phyloP scores from a whole-genome alignment of 1,140 invertebrate species.

The Leptopilina clavipes region DNA sequence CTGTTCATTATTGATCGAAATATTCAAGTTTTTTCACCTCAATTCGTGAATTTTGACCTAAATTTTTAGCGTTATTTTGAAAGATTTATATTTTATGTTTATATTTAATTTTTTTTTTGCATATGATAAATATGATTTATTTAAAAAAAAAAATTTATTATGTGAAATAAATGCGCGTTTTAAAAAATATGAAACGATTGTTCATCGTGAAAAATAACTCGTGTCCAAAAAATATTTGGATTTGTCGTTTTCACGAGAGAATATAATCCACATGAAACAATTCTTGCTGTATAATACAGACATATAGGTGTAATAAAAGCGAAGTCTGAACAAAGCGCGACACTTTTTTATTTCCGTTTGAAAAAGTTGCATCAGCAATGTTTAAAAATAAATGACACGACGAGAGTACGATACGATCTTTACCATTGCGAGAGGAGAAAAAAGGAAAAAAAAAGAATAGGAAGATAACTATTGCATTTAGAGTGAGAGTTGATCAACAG shows the following conservation, averaged over 20 bases:
- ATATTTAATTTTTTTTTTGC: too few species aligned
- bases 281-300: conserved; percentile 6
- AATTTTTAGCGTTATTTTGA: too few species aligned
- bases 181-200: neutral
- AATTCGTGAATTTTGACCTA: too few species aligned
- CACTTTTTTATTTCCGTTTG: conserved; percentile 28
- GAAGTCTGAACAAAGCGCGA: conserved; percentile 11
- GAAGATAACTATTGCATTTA: conserved; percentile 22
- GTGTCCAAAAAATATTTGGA: neutral
- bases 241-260: neutral
- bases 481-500: conserved; percentile 3
- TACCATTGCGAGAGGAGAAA: neutral
- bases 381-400: conserved; percentile 29
- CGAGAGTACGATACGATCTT: conserved; percentile 18
- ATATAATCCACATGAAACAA: conserved; percentile 10
- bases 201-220: neutral
- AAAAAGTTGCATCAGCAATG: conserved; percentile 29
- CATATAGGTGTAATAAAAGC: conserved; percentile 13
- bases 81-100: too few species aligned
- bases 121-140: too few species aligned
- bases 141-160: too few species aligned
- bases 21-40: too few species aligned
- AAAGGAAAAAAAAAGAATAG: neutral
- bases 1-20: too few species aligned
- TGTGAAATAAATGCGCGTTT: too few species aligned